Evolutionary conservation across 2,797 vertebrate genomes (phyloP).

Genomic region (Ispidina lecontei): DNA sequence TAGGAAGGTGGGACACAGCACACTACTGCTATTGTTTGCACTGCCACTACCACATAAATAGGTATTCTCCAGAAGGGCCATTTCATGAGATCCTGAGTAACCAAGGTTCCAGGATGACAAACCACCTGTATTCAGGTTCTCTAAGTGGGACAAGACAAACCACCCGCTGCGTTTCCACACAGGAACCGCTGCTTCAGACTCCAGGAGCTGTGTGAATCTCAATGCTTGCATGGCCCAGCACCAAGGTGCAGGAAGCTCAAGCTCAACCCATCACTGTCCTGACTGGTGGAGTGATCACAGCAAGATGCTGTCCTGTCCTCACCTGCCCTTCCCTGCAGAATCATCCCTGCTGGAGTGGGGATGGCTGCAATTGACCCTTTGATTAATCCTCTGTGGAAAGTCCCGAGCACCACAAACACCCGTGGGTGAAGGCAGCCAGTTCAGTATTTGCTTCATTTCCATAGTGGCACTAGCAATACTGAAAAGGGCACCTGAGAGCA

Average conservation of each 20-base stretch:
- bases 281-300: not conserved
- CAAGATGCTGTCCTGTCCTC: not conserved
- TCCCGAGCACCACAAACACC: not conserved
- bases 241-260: not conserved
- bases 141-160: not conserved
- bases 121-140: not conserved
- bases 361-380: not conserved
- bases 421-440: not conserved
- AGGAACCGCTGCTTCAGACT: not conserved
- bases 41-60: not conserved
- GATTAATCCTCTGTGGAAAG: no score
- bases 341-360: no score
- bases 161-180: fast-evolving
- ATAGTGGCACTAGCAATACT: not conserved
- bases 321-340: not conserved
- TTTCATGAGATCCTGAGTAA: not conserved
- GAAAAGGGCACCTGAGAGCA: not conserved
- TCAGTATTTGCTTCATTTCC: not conserved
- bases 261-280: not conserved
- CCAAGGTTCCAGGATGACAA: not conserved
- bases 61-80: not conserved
- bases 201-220: not conserved
- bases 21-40: fast-evolving
- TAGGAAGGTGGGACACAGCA: not conserved
- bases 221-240: not conserved